Percentiles rank a stretch among this genome's conserved stretches.
These are phyloP conservation scores for Sinotaia quadrata DNA, from an alignment of 2,888 invertebrate species.

Conservation along the genomic window DNA sequence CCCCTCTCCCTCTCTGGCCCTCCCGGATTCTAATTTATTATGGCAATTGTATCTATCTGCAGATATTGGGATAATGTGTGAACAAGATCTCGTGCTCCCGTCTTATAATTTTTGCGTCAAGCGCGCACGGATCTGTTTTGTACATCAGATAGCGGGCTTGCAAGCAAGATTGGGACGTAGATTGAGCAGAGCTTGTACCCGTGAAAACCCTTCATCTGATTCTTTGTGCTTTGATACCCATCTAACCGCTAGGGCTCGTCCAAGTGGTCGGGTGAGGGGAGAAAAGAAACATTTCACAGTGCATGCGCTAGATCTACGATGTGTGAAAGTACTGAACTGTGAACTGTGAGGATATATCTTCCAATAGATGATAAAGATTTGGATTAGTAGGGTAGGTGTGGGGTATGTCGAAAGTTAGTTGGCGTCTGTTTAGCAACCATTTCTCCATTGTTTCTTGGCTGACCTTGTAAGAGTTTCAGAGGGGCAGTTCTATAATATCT, in stretches of 20 bases:
- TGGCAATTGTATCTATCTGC: constrained; percentile 16
- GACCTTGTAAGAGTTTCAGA: too few relatives aligned
- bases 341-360: too few relatives aligned
- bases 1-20: background rate
- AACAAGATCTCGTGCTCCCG: constrained; percentile 23
- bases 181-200: constrained; percentile 12
- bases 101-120: constrained; percentile 23
- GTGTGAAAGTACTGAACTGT: too few relatives aligned
- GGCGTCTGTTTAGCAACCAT: too few relatives aligned
- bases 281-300: constrained; percentile 15
- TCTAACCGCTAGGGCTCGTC: background rate
- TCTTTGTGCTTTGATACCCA: background rate
- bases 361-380: too few relatives aligned
- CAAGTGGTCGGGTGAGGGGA: background rate
- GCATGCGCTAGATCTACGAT: too few relatives aligned
- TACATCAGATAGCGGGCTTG: constrained; percentile 12
- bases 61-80: constrained; percentile 25
- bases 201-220: background rate
- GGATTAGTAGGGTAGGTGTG: too few relatives aligned
- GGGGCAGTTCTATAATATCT: too few relatives aligned
- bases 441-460: too few relatives aligned
- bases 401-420: too few relatives aligned
- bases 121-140: constrained; percentile 18
- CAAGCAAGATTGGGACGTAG: constrained; percentile 8
- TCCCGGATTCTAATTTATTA: constrained; percentile 7